A percentile compares a stretch with the other conserved stretches of the same genome.
Conservation (phyloP, 2,113 vertebrate species). For the Cololabis saira region DNA sequence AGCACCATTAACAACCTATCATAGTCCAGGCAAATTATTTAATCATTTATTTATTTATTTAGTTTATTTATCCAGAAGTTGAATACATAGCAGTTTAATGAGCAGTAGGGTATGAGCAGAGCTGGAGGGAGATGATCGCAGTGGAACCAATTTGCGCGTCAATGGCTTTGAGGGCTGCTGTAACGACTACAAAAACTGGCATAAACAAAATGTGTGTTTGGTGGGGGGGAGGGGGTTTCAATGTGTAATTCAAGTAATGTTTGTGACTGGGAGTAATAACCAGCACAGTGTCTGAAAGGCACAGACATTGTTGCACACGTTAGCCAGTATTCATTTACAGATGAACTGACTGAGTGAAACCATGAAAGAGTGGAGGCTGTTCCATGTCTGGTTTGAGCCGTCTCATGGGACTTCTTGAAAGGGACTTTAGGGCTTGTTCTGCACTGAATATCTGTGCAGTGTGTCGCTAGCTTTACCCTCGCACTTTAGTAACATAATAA, state of each 20-base stretch:
- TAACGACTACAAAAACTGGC: conserved; percentile 48
- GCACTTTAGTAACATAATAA: conserved; percentile 70
- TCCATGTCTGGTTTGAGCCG: conserved; percentile 26
- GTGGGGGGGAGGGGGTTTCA: conserved; percentile 8
- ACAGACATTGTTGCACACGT: conserved; percentile 2
- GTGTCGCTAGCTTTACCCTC: conserved; percentile 51
- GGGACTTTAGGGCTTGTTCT: conserved; percentile 33
- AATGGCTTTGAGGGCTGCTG: conserved; percentile 25
- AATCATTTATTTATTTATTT: conserved; percentile 1
- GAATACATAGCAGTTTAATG: conserved; percentile 65
- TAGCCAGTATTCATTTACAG: conserved; percentile 20
- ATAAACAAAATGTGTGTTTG: conserved; percentile 42
- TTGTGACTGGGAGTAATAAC: conserved; percentile 11
- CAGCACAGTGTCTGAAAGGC: conserved; percentile 18
- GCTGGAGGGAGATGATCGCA: conserved; percentile 68
- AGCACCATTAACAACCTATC: conserved; percentile 59
- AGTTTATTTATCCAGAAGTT: conserved; percentile 5
- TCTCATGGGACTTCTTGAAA: conserved; percentile 42
- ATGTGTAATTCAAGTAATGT: conserved; percentile 55
- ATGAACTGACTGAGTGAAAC: conserved; percentile 51
- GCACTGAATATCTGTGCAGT: conserved; percentile 44
- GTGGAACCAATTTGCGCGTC: conserved; percentile 71
- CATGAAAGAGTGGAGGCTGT: conserved; percentile 16
- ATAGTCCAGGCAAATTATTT: conserved; percentile 26
- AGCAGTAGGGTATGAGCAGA: conserved; percentile 49